A percentile compares a stretch with the other conserved stretches of the same genome.
phyloP scores from a whole-genome alignment of 2,888 invertebrate genomes.

The Ichneumoninae sp. region DNA sequence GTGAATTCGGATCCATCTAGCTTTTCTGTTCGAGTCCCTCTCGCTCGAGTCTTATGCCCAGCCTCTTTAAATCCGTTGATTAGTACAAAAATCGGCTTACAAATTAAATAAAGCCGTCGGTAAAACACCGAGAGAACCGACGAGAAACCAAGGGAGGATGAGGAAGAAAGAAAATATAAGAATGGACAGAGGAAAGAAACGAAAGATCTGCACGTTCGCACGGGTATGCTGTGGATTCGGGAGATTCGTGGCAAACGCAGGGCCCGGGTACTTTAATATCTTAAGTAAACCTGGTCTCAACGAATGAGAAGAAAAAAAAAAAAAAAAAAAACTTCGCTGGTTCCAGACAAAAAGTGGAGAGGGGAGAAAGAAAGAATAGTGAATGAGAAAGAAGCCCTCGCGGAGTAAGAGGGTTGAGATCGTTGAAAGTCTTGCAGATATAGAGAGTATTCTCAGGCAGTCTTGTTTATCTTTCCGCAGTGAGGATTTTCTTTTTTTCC shows the following conservation, averaged over 20 bases:
- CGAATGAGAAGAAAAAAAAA: constrained; percentile 66
- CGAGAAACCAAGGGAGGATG: constrained; percentile 44
- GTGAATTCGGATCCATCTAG: constrained; percentile 55
- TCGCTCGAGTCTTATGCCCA: constrained; percentile 63
- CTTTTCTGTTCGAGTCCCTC: constrained; percentile 60
- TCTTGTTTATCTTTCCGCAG: constrained; percentile 33
- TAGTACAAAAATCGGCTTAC: constrained; percentile 84
- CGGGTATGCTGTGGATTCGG: constrained; percentile 34
- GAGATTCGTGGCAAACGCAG: constrained; percentile 54
- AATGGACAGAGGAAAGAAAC: constrained; percentile 67
- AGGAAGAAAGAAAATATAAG: constrained; percentile 54
- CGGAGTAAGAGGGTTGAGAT: constrained; percentile 25
- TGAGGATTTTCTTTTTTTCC: constrained; percentile 5
- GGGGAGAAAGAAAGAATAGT: constrained; percentile 66
- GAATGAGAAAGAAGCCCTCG: constrained; percentile 65
- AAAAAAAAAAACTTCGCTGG: constrained; percentile 50
- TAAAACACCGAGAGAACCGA: constrained; percentile 73
- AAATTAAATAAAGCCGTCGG: constrained; percentile 82
- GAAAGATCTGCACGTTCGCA: constrained; percentile 59
- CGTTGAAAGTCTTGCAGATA: constrained; percentile 36
- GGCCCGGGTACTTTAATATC: constrained; percentile 81
- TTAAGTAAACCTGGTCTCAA: constrained; percentile 81
- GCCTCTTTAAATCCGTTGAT: constrained; percentile 83
- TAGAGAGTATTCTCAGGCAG: constrained; percentile 20
- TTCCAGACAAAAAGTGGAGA: constrained; percentile 44